These are phyloP conservation scores for Drosophila nigricruria DNA, from an alignment of 2,888 invertebrate species.

Conservation along the genomic window DNA sequence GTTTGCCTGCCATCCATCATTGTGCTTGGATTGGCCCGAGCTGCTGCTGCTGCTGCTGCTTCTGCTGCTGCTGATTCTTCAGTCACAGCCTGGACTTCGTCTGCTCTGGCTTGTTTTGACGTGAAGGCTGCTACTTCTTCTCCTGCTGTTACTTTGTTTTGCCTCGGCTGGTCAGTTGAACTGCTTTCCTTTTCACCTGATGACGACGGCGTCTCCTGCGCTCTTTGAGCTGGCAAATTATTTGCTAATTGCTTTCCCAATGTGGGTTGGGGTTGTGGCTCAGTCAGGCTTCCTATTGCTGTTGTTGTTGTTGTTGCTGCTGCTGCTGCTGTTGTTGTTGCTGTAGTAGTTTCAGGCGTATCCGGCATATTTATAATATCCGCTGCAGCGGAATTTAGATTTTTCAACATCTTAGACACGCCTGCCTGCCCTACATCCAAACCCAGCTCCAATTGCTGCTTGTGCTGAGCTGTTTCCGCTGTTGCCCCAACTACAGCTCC, in stretches of 20 bases:
- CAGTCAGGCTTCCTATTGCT: slow-evolving; percentile 16
- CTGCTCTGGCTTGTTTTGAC: slow-evolving; percentile 71
- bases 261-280: slow-evolving; percentile 17
- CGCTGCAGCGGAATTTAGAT: slow-evolving; percentile 73
- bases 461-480: slow-evolving; percentile 50
- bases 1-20: slow-evolving; percentile 79
- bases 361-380: slow-evolving; percentile 77
- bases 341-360: slow-evolving; percentile 39
- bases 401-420: slow-evolving; percentile 68
- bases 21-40: slow-evolving; percentile 51
- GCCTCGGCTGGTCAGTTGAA: slow-evolving; percentile 58
- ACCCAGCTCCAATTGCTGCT: slow-evolving; percentile 28
- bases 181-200: slow-evolving; percentile 69
- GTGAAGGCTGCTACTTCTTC: slow-evolving; percentile 24
- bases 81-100: slow-evolving; percentile 32
- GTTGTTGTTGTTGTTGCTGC: slow-evolving; percentile 24
- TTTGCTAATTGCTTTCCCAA: slow-evolving; percentile 73
- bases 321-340: slow-evolving; percentile 24
- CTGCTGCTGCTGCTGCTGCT: slow-evolving; percentile 29
- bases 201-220: slow-evolving; percentile 37
- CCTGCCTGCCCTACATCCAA: slow-evolving; percentile 30
- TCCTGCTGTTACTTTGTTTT: slow-evolving; percentile 37
- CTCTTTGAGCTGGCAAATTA: slow-evolving; percentile 66
- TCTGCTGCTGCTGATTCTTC: no score
- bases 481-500: slow-evolving; percentile 4